phyloP scores from a whole-genome alignment of 64 coral and sea anemone genomes.

The Astreopora myriophthalma region DNA sequence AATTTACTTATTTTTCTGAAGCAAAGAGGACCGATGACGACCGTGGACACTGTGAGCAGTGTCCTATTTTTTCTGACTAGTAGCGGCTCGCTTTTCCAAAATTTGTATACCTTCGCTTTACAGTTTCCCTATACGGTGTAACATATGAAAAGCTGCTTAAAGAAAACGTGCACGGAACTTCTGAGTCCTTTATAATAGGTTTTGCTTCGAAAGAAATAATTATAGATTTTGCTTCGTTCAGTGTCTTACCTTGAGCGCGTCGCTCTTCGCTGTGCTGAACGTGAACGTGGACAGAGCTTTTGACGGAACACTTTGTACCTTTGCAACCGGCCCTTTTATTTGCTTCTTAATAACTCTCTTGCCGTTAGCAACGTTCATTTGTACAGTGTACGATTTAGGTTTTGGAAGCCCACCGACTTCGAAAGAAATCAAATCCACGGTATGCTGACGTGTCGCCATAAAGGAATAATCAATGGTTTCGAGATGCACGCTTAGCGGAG shows the following conservation, averaged over 20 bases:
- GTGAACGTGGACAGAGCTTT: neutral
- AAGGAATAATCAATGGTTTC: neutral
- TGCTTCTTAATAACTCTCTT: neutral
- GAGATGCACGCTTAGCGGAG: neutral
- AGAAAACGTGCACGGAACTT: no score
- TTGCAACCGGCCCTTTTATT: neutral
- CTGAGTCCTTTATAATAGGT: no score
- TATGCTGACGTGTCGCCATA: neutral
- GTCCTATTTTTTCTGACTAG: no score
- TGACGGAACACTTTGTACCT: neutral
- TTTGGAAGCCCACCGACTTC: conserved; percentile 8
- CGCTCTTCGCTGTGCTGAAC: neutral
- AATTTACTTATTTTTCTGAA: no score
- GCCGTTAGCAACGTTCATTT: neutral
- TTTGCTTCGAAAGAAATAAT: no score
- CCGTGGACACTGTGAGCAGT: no score
- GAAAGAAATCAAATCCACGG: neutral
- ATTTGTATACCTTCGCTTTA: no score
- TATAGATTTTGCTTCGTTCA: no score
- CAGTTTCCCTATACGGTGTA: no score
- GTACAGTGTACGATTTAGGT: neutral
- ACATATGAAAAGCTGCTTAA: no score
- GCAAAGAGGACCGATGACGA: no score
- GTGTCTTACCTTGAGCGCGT: neutral
- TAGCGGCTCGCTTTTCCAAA: no score